Conservation (phyloP, 1,140 invertebrate species). For the Potamilus streckersoni region DNA sequence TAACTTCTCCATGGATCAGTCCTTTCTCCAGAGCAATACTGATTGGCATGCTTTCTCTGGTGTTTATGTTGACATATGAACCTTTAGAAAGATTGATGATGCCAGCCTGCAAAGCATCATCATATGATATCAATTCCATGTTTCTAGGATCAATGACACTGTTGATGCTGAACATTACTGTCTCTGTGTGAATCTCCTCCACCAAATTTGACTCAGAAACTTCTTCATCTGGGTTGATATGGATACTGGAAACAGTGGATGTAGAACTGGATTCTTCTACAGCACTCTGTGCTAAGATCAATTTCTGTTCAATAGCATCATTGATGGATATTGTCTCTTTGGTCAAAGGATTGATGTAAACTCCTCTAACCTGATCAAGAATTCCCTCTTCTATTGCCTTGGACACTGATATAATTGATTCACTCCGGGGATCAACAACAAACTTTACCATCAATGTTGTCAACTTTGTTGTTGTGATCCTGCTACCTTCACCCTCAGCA, state of each 20-base stretch:
- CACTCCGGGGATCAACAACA: conserved; percentile 85
- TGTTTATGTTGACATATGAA: conserved; percentile 79
- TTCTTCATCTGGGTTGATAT: conserved; percentile 62
- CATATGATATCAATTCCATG: conserved; percentile 83
- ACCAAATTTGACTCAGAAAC: conserved; percentile 56
- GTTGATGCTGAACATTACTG: conserved; percentile 67
- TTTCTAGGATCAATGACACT: conserved; percentile 85
- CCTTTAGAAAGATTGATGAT: conserved; percentile 85
- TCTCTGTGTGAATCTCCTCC: conserved; percentile 64
- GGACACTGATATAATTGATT: conserved; percentile 81
- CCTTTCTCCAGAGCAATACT: conserved; percentile 72
- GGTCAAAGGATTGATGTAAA: conserved; percentile 82
- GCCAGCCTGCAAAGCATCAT: conserved; percentile 85
- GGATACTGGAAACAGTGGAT: conserved; percentile 53
- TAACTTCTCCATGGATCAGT: conserved; percentile 72
- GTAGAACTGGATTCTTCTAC: conserved; percentile 45
- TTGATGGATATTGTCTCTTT: conserved; percentile 73
- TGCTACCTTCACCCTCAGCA: conserved; percentile 56
- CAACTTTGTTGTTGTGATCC: conserved; percentile 79
- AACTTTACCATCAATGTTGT: conserved; percentile 84
- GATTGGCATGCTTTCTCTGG: conserved; percentile 74
- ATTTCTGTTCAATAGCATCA: conserved; percentile 63
- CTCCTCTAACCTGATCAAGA: conserved; percentile 82
- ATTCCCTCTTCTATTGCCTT: conserved; percentile 89
- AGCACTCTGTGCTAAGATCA: conserved; percentile 54